These are phyloP conservation scores for Protula sp. DNA, from an alignment of 2,888 invertebrate genomes.

Conservation along the genomic window DNA sequence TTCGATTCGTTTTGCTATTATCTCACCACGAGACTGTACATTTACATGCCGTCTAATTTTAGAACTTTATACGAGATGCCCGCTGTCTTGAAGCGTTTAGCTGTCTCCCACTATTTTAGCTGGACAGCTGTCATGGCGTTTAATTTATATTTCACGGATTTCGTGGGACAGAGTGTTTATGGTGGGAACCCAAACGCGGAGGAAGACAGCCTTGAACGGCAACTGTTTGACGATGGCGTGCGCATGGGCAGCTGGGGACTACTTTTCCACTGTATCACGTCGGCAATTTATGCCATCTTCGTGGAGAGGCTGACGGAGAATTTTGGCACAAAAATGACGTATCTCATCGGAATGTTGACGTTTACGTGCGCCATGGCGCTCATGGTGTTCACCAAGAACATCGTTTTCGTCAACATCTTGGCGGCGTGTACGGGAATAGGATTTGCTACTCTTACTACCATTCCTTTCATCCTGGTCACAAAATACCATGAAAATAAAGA, in stretches of 20 bases:
- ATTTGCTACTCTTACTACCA: conserved; percentile 94
- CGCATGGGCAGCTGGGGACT: conserved; percentile 96
- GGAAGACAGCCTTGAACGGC: conserved; percentile 41
- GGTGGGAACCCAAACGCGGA: conserved; percentile 70
- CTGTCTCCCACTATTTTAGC: conserved; percentile 88
- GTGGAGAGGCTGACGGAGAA: conserved; percentile 78
- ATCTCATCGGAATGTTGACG: conserved; percentile 43
- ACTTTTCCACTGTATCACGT: conserved; percentile 78
- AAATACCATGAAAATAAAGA: conserved; percentile 86
- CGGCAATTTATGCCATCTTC: conserved; percentile 68
- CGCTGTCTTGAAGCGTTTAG: conserved; percentile 73
- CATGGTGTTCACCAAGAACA: conserved; percentile 79
- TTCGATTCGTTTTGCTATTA: conserved; percentile 5
- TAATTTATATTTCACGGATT: conserved; percentile 93
- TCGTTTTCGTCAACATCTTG: conserved; percentile 69
- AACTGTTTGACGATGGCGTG: conserved; percentile 79
- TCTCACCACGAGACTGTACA: conserved; percentile 8
- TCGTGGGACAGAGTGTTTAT: conserved; percentile 85
- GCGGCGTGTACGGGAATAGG: conserved; percentile 90
- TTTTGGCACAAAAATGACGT: conserved; percentile 52
- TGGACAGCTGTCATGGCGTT: conserved; percentile 98
- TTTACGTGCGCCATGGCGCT: conserved; percentile 75
- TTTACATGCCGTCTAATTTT: conserved; percentile 20
- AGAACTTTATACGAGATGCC: conserved; percentile 65
- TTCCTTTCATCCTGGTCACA: conserved; percentile 92